Conservation (phyloP, 2,113 vertebrate species). For the Cinclus cinclus region DNA sequence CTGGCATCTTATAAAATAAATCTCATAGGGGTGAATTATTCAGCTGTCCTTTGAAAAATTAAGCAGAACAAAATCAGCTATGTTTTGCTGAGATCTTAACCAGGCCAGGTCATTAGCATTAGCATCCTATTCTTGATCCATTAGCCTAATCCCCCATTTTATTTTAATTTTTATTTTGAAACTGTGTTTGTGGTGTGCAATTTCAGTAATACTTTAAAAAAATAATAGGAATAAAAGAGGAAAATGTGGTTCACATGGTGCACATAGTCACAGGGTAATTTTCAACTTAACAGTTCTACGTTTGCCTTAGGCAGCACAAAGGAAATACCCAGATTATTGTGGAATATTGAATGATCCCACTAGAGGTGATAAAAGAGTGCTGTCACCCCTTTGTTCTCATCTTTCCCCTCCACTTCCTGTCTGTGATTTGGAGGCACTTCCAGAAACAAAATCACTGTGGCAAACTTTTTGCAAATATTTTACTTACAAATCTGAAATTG, state of each 20-base stretch:
- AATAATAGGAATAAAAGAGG: neutral
- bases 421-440: neutral
- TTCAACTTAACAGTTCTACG: neutral
- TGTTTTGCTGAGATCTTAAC: neutral
- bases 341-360: neutral
- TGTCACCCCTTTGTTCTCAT: neutral
- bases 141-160: neutral
- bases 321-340: neutral
- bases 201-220: neutral
- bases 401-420: neutral
- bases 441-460: neutral
- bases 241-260: accelerated
- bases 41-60: neutral
- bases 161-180: neutral
- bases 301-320: neutral
- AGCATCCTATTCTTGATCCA: neutral
- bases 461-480: neutral
- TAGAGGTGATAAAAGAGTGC: neutral
- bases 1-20: neutral
- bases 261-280: neutral
- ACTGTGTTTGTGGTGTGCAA: neutral
- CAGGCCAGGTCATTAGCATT: neutral
- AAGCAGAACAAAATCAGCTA: neutral
- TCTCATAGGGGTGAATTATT: neutral
- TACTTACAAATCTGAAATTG: neutral